phyloP scores from a whole-genome alignment of 2,113 vertebrate genomes.

The Todiramphus chloris region DNA sequence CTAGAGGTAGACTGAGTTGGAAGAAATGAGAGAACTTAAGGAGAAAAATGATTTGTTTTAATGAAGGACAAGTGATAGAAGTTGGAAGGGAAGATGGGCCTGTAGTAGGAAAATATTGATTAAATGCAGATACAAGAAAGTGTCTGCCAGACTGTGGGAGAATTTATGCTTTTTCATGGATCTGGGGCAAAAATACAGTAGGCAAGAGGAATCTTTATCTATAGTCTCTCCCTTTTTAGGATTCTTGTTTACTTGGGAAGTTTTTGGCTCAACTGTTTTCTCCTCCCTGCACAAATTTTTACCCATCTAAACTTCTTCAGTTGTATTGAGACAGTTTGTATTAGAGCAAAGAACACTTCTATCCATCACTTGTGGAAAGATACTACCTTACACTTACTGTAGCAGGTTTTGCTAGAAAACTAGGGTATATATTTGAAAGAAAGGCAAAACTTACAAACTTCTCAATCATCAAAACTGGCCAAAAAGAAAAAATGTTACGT shows the following conservation, averaged over 20 bases:
- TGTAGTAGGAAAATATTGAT: slow-evolving; percentile 44
- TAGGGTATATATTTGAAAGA: neutral
- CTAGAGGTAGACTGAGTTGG: neutral
- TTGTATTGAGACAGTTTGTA: neutral
- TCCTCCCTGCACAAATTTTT: neutral
- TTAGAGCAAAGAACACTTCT: neutral
- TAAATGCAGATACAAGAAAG: slow-evolving; percentile 19
- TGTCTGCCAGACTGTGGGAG: slow-evolving; percentile 14
- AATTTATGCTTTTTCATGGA: neutral
- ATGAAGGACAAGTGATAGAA: slow-evolving; percentile 26
- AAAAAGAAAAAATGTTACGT: neutral
- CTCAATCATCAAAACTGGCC: neutral
- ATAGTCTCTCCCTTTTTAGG: neutral
- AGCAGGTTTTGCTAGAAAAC: neutral
- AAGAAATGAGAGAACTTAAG: neutral
- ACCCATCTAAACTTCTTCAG: neutral
- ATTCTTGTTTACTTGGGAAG: neutral
- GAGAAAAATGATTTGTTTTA: slow-evolving; percentile 20
- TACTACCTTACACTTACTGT: neutral
- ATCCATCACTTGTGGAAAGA: neutral
- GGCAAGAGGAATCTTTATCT: neutral
- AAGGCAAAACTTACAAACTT: neutral
- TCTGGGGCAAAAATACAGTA: neutral
- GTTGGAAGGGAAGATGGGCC: neutral
- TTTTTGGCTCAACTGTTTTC: neutral